phyloP scores from a whole-genome alignment of 2,113 vertebrate genomes.

The Mastomys coucha region DNA sequence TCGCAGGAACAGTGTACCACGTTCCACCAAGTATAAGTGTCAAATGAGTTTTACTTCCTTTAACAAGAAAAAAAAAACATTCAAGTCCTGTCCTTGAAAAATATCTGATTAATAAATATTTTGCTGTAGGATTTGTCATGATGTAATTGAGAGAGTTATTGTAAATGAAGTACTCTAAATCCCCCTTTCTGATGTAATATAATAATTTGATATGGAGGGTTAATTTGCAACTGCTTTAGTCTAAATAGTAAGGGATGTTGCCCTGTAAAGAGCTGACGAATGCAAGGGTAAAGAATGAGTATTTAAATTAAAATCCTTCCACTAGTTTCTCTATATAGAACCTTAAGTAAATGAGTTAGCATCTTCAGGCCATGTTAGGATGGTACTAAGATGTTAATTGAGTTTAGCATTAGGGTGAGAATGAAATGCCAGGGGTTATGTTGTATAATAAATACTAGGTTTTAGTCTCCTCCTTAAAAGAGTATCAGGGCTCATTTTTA shows the following conservation, averaged over 20 bases:
- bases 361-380: neutral
- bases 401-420: neutral
- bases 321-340: neutral
- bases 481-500: neutral
- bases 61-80: neutral
- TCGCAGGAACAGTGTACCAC: neutral
- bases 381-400: neutral
- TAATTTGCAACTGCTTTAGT: constrained; percentile 26
- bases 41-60: constrained; percentile 12
- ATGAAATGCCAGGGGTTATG: neutral
- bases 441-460: neutral
- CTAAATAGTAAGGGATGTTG: neutral
- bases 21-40: neutral
- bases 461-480: constrained; percentile 5
- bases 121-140: constrained; percentile 1
- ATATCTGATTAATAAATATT: neutral
- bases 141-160: neutral
- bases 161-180: neutral
- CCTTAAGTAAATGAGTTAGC: constrained; percentile 20
- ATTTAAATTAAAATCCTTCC: neutral
- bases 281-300: neutral
- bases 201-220: constrained; percentile 10
- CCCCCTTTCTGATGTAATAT: neutral
- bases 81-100: neutral
- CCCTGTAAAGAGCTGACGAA: neutral